Evolutionary conservation across 2,888 invertebrate genomes (phyloP), one percentile per base, ranked within the genome.

Genomic region (Dasysyrphus albostriatus): DNA sequence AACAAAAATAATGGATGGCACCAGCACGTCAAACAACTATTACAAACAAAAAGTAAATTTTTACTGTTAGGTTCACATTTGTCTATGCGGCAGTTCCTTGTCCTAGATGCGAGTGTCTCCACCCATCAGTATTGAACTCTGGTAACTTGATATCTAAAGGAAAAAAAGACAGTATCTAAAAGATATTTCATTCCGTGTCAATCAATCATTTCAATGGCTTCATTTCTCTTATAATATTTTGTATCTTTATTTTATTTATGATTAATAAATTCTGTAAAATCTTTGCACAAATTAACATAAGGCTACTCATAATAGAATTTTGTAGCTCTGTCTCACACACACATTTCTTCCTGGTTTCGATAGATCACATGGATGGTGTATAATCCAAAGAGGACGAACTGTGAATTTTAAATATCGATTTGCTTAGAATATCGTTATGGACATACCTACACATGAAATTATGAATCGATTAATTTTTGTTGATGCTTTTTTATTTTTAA

Each of bases 271-370:
- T 65, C 5, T 24, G 24, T 24, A 42, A 44, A 69, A 78, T 70
- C 16, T 63, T 42, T 73, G 77, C 67, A 73, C 59, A 83, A 29
- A n/a, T n/a, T n/a, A 42, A 69, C 58, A 70, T 63, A 70, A 24
- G 47, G 54, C 51, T 59, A 67, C 24, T 24, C 44, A 73, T 42
- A 37, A 59, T 44, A 67, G 4, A 54, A 37, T 32, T 65, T 39
- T 58, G 47, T 32, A 39, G 59, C 3, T 12, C 24, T 77, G 56
- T 61, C 77, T 81, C 32, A 3, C 16, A 34, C 49, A 76, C 37
- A 70, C 42, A 49, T 39, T 69, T 84, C 79, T 84, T 85, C 85
- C 85, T 85, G 65, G 77, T 85, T 85, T 49, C 58, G 73, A 59
- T 56, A 6, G 32, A 24, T 24, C 24, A 32, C 24, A 32, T 32